phyloP scores from a whole-genome alignment of 37 sponge, comb jelly and placozoan species.

The Agelas oroides region DNA sequence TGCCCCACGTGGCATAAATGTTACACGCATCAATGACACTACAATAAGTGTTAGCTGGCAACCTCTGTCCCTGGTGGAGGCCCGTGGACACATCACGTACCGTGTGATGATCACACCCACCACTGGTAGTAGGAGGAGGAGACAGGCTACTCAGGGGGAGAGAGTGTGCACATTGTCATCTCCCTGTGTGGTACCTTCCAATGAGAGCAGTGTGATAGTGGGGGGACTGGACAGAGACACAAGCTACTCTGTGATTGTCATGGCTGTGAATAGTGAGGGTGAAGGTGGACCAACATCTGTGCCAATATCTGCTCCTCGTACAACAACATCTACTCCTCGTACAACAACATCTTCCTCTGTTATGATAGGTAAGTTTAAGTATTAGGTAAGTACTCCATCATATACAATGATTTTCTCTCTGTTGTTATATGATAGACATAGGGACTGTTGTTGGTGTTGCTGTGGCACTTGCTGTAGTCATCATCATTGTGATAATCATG shows the following conservation, averaged over 20 bases:
- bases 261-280: slow-evolving; percentile 19
- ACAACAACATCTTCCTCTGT: too few species aligned
- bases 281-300: background rate
- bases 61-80: slow-evolving; percentile 11
- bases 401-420: too few species aligned
- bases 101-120: slow-evolving; percentile 2
- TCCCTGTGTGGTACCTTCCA: background rate
- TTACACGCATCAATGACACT: background rate
- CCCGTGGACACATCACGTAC: slow-evolving; percentile 32
- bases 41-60: slow-evolving; percentile 18
- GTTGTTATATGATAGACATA: too few species aligned
- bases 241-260: slow-evolving; percentile 9
- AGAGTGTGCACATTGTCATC: background rate
- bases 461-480: too few species aligned
- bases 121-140: background rate
- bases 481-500: too few species aligned
- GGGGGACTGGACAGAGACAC: slow-evolving; percentile 6
- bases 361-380: too few species aligned
- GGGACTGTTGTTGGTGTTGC: too few species aligned
- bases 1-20: background rate
- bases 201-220: slow-evolving; percentile 16
- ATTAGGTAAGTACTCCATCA: too few species aligned
- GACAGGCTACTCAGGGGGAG: background rate
- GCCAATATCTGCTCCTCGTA: background rate
- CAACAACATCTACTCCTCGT: too few species aligned